These are phyloP conservation scores for Euwallacea fornicatus DNA, from an alignment of 1,140 invertebrate genomes.

Conservation along the genomic window DNA sequence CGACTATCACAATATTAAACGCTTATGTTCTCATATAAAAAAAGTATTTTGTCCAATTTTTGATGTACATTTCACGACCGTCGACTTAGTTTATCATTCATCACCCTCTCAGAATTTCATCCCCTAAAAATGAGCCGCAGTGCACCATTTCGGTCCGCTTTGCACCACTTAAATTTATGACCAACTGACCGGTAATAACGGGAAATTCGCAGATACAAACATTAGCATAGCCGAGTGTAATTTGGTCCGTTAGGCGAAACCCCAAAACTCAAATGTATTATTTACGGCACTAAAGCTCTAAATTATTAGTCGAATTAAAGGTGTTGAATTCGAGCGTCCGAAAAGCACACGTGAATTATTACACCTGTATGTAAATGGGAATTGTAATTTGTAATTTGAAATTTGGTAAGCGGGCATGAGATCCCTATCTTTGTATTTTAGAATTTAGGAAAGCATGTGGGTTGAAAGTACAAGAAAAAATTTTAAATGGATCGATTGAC, in stretches of 20 bases:
- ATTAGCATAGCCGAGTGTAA: conserved; percentile 26
- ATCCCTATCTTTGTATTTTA: no score
- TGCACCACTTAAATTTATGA: conserved; percentile 16
- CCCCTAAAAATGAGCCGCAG: conserved; percentile 3
- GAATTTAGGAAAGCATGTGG: neutral
- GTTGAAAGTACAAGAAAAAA: no score
- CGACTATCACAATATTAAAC: no score
- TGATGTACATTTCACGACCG: no score
- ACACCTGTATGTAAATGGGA: conserved; percentile 32
- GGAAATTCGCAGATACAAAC: conserved; percentile 40
- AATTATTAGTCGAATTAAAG: conserved; percentile 36
- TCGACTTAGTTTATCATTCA: no score
- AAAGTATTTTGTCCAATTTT: no score
- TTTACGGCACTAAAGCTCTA: conserved; percentile 29
- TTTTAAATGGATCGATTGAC: no score
- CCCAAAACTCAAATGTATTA: conserved; percentile 33
- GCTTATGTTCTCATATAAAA: no score
- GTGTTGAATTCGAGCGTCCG: conserved; percentile 31
- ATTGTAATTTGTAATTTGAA: conserved; percentile 9
- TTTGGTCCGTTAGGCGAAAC: conserved; percentile 18
- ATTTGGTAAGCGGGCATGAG: no score
- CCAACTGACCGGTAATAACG: conserved; percentile 34
- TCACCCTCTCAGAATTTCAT: neutral
- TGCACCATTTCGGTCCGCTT: neutral
- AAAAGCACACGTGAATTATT: conserved; percentile 27